A percentile compares a stretch with the other conserved stretches of the same genome.
phyloP scores from a whole-genome alignment of 2,113 vertebrate genomes.

The Paratilapia polleni region DNA sequence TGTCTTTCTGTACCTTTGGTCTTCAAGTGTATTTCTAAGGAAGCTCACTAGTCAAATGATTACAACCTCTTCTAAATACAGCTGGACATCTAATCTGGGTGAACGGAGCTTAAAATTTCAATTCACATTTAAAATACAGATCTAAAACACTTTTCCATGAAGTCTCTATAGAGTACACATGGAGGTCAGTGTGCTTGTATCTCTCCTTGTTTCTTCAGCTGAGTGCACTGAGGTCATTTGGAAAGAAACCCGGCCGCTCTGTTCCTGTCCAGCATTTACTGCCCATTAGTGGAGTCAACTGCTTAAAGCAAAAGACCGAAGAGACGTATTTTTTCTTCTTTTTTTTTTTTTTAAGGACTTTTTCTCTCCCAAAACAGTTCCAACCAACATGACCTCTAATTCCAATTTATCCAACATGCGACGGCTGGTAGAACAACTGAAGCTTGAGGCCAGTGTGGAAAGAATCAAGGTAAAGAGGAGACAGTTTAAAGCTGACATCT shows the following conservation, averaged over 20 bases:
- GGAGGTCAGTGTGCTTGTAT: constrained; percentile 13
- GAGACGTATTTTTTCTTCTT: not conserved
- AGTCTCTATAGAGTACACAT: not conserved
- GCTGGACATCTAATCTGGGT: not conserved
- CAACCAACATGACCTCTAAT: constrained; percentile 85
- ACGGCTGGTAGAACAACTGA: constrained; percentile 90
- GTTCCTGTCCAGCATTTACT: constrained; percentile 13
- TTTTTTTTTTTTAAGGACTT: constrained; percentile 5
- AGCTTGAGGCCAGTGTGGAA: constrained; percentile 90
- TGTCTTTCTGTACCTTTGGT: not conserved
- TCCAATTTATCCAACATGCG: constrained; percentile 86
- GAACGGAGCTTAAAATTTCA: not conserved
- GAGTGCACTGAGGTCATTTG: constrained; percentile 42
- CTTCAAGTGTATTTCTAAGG: not conserved
- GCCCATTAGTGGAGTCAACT: constrained; percentile 41
- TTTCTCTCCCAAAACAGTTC: constrained; percentile 12
- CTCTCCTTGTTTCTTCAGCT: constrained; percentile 18
- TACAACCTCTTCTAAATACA: not conserved
- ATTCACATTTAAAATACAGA: not conserved
- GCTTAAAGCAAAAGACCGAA: constrained; percentile 28
- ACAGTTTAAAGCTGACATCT: not conserved
- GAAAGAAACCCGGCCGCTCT: constrained; percentile 50
- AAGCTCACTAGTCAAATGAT: not conserved
- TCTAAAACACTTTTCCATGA: not conserved
- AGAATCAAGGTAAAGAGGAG: constrained; percentile 86